These are phyloP conservation scores for Thripadectes ignobilis DNA, from an alignment of 2,797 vertebrate species.

Conservation along the genomic window DNA sequence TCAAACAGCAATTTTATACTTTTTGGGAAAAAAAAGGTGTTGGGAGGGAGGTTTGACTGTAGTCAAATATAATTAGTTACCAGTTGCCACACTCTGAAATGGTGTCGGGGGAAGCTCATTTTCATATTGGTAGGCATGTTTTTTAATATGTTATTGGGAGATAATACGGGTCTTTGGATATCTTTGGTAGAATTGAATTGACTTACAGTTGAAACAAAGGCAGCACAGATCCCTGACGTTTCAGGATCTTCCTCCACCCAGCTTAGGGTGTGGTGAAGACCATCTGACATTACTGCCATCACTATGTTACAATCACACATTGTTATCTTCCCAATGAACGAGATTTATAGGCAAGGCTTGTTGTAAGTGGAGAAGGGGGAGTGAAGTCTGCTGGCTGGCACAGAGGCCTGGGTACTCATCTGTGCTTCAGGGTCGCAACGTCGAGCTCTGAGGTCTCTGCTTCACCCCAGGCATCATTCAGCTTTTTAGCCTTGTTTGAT, in stretches of 20 bases:
- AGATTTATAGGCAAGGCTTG: not conserved
- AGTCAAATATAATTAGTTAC: not conserved
- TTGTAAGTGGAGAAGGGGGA: not conserved
- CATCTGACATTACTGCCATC: not conserved
- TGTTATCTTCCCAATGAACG: not conserved
- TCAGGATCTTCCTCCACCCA: not conserved
- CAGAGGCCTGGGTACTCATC: accelerated
- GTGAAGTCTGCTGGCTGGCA: not conserved
- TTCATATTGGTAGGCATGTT: not conserved
- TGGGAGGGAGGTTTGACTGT: not conserved
- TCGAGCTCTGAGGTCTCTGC: not conserved
- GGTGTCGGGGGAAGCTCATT: not conserved
- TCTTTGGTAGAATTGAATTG: not conserved
- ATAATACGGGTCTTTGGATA: not conserved
- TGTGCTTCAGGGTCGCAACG: not conserved
- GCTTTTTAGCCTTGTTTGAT: not conserved
- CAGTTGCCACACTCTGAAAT: not conserved
- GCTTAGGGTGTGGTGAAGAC: not conserved
- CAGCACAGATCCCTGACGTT: not conserved
- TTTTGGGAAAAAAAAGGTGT: not conserved
- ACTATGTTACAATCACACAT: not conserved
- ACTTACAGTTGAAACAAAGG: not conserved
- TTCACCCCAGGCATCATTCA: not conserved
- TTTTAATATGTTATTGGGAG: not conserved
- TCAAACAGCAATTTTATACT: not conserved